These are phyloP conservation scores for Saccopteryx bilineata DNA, from an alignment of 2,113 vertebrate species.

Conservation along the genomic window DNA sequence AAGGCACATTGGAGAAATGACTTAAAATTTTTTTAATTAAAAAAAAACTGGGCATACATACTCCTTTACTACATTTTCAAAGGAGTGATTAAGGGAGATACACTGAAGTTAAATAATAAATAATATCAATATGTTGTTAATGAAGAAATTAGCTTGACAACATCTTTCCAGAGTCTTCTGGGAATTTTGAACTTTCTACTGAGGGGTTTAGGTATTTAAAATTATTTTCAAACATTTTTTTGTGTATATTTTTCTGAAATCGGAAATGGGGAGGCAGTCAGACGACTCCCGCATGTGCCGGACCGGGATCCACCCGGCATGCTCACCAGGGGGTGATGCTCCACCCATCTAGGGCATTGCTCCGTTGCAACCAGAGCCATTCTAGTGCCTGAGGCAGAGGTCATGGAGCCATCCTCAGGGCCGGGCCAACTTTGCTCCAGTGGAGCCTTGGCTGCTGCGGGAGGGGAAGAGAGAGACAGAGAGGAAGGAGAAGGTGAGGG, in stretches of 20 bases:
- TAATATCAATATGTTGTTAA: not conserved
- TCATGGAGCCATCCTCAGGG: too few relatives aligned
- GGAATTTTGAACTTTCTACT: not conserved
- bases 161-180: not conserved
- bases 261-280: too few relatives aligned
- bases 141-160: not conserved
- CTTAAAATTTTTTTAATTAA: not conserved
- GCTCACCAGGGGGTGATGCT: too few relatives aligned
- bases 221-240: conserved; percentile 30
- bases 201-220: not conserved
- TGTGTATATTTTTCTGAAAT: not conserved
- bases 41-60: not conserved
- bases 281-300: too few relatives aligned
- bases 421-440: too few relatives aligned
- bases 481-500: too few relatives aligned
- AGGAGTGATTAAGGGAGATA: not conserved
- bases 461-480: too few relatives aligned
- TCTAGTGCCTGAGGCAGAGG: too few relatives aligned
- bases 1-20: not conserved
- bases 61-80: not conserved
- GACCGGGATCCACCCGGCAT: too few relatives aligned
- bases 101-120: not conserved
- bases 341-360: too few relatives aligned
- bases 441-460: too few relatives aligned
- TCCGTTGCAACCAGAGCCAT: too few relatives aligned